These are phyloP conservation scores for Circaetus gallicus DNA, from an alignment of 2,113 vertebrate genomes.

Conservation along the genomic window DNA sequence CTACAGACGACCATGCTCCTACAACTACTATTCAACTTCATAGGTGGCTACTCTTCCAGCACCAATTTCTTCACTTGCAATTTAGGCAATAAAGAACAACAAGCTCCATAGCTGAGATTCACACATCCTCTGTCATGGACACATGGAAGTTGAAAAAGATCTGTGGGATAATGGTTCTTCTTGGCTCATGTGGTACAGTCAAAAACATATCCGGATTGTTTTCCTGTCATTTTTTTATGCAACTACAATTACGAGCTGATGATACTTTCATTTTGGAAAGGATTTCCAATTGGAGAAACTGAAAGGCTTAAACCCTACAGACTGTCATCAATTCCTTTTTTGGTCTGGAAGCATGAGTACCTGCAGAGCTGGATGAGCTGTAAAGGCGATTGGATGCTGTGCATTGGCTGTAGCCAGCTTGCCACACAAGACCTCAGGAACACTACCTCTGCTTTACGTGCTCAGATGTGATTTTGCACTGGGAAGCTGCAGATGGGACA, in stretches of 20 bases:
- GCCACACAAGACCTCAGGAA: neutral
- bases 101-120: neutral
- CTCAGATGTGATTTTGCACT: neutral
- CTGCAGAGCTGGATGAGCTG: neutral
- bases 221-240: neutral
- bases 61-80: neutral
- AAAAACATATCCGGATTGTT: neutral
- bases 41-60: neutral
- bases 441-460: neutral
- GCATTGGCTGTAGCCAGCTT: neutral
- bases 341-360: neutral
- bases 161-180: neutral
- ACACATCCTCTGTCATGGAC: neutral
- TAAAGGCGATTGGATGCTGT: rapidly evolving
- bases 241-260: neutral
- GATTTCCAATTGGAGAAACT: neutral
- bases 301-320: neutral
- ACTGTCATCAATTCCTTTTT: neutral
- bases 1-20: neutral
- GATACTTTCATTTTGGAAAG: neutral
- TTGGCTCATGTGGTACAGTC: neutral
- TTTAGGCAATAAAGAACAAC: neutral
- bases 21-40: neutral
- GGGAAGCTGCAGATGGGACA: neutral
- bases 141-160: neutral